Percentiles rank a stretch among this genome's conserved stretches.
phyloP scores from a whole-genome alignment of 1,140 invertebrate genomes.

The Scaptomyza graminum region DNA sequence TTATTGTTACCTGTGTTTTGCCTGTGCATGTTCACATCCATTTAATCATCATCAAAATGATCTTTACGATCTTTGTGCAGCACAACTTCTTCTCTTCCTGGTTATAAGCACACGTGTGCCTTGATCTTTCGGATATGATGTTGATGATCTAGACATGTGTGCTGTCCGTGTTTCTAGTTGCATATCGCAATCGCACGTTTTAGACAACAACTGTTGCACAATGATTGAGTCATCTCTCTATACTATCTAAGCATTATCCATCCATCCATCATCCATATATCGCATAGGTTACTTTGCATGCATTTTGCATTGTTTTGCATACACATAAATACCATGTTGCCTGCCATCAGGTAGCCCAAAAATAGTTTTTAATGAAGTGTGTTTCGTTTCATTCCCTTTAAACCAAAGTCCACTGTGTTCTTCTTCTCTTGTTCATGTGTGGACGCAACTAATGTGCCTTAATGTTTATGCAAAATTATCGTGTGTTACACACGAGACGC shows the following conservation, averaged over 20 bases:
- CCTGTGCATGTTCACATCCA: neutral
- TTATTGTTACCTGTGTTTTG: constrained; percentile 19
- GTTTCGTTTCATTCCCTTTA: constrained; percentile 1
- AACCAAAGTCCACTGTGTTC: constrained; percentile 11
- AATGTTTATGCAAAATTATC: constrained; percentile 68
- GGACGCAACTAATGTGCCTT: constrained; percentile 55
- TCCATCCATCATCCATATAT: constrained; percentile 12
- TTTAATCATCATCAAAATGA: constrained; percentile 10
- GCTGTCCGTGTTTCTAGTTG: constrained; percentile 5
- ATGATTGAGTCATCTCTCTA: constrained; percentile 68
- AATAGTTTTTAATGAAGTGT: constrained; percentile 71
- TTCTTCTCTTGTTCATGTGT: constrained; percentile 1
- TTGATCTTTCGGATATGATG: constrained; percentile 17
- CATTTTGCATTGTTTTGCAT: constrained; percentile 14
- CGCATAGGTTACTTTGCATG: neutral
- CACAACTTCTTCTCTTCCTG: constrained; percentile 32
- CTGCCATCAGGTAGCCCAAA: constrained; percentile 55
- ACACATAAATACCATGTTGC: constrained; percentile 3
- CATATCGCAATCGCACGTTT: constrained; percentile 41
- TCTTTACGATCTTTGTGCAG: constrained; percentile 4
- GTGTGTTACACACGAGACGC: constrained; percentile 8
- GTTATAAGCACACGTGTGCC: constrained; percentile 72
- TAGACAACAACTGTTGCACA: constrained; percentile 38
- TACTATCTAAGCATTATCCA: constrained; percentile 12
- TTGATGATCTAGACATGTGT: constrained; percentile 16